Evolutionary conservation across 1,140 invertebrate species (phyloP), one percentile per base, ranked within the genome.

Genomic region (Drosophila lini): DNA sequence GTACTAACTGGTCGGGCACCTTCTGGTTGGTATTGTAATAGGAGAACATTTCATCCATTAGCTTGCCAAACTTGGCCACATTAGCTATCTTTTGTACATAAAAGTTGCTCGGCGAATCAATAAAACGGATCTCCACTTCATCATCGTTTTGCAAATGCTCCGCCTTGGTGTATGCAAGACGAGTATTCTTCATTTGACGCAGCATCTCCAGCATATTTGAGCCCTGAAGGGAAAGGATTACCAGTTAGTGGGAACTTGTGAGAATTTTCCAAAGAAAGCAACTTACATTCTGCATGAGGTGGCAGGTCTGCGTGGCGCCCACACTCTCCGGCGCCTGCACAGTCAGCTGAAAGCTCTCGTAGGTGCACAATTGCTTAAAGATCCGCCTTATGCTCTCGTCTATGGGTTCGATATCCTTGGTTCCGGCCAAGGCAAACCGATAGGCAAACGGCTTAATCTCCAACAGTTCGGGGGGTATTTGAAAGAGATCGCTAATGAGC

Each of bases 371-470:
- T 22, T 94, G 92, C 64, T 94, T 95, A 79, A 97, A 97, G 22
- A 94, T 94, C 19, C 94, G 93, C 88, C 96, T 96, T 90, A 96
- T 94, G 57, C 79, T 90, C 67, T 96, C 94, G 22, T 94, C 93
- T 2, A 94, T 94, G 7, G 96, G 94, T 31, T 94, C 94, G 42
- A 95, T 84, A 41, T 95, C 94, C 61, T 95, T 95, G 5, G 96
- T 93, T 19, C 95, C 95, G 19, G 94, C 94, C 19, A 97, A 88
- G 38, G 95, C 94, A 71, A 97, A 95, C 64, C 95, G 94, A 78
- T 96, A 94, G 13, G 96, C 95, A 93, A 96, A 95, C 7, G 95
- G 94, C 93, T 94, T 94, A 0, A 95, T 95, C 42, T 94, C 93
- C 15, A 96, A 93, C 91, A 94, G 95, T 76, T 95, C 94, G 31